Conservation (phyloP, 2,888 invertebrate species). For the Cephus spinipes region DNA sequence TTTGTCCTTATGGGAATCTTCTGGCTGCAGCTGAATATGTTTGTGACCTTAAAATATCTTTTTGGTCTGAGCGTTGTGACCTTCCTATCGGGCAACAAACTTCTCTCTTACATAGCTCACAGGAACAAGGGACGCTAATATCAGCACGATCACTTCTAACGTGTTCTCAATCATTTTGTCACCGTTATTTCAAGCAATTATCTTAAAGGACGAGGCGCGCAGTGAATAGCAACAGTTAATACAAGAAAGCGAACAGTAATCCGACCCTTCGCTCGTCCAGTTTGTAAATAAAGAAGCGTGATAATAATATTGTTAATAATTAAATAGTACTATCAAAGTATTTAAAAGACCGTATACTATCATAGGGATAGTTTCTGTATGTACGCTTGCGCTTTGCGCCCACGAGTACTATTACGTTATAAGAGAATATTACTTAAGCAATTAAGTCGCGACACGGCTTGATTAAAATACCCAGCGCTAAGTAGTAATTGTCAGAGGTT, state of each 20-base stretch:
- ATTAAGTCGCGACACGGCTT: not conserved
- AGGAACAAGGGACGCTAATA: conserved; percentile 54
- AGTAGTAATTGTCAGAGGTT: not conserved
- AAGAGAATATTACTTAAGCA: not conserved
- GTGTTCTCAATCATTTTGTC: not conserved
- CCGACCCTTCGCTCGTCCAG: not conserved
- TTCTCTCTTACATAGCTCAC: conserved; percentile 83
- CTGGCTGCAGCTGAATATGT: conserved; percentile 96
- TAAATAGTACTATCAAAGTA: not conserved
- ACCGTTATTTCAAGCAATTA: not conserved
- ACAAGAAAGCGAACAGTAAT: not conserved
- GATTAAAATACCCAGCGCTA: not conserved
- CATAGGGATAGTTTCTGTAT: not conserved
- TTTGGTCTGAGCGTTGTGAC: conserved; percentile 87
- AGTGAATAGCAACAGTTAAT: not conserved
- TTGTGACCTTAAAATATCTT: conserved; percentile 92
- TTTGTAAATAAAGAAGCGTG: conserved; percentile 3
- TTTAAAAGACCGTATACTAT: not conserved
- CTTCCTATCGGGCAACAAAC: conserved; percentile 92
- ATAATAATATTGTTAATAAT: not conserved
- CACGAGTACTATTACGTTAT: not conserved
- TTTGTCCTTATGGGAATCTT: conserved; percentile 89
- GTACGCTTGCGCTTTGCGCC: not conserved
- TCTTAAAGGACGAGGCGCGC: not conserved
- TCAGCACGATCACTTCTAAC: conserved; percentile 35